Evolutionary conservation across 2,888 invertebrate genomes (phyloP).

Genomic region (Ormyrus pomaceus): DNA sequence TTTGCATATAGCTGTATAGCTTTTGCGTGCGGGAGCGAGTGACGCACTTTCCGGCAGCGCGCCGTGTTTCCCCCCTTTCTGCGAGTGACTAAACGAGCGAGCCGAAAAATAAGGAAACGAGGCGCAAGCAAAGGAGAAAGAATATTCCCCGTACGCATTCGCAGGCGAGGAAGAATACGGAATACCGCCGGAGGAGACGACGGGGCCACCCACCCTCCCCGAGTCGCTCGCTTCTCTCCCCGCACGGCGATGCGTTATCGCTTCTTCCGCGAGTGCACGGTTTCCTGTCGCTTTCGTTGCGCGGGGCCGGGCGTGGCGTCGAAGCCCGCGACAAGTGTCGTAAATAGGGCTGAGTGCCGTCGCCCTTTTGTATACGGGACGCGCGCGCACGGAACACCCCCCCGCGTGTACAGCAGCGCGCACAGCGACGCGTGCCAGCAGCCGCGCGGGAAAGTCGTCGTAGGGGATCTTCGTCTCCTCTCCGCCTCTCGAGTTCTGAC

Average conservation of each 20-base stretch:
- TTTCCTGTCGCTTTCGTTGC: not conserved
- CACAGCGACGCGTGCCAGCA: too few species aligned
- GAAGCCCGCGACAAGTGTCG: slow-evolving; percentile 17
- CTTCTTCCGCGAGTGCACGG: not conserved
- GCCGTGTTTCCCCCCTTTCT: not conserved
- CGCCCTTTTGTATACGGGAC: slow-evolving; percentile 18
- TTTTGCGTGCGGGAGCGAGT: not conserved
- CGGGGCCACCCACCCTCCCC: not conserved
- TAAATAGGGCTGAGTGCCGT: slow-evolving; percentile 20
- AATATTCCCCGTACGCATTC: too few species aligned
- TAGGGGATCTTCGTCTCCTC: too few species aligned
- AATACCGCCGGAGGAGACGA: not conserved
- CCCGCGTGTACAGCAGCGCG: too few species aligned
- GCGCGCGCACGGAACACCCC: too few species aligned
- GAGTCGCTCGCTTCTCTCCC: not conserved
- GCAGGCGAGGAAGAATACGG: not conserved
- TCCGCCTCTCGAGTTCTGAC: too few species aligned
- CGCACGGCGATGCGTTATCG: not conserved
- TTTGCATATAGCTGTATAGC: not conserved
- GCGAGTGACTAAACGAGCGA: slow-evolving; percentile 27
- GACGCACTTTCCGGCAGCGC: slow-evolving; percentile 12
- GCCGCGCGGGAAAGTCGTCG: not conserved
- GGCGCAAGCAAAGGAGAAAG: not conserved
- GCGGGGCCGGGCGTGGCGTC: not conserved
- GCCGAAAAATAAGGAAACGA: slow-evolving; percentile 14